phyloP scores from a whole-genome alignment of 2,113 vertebrate genomes.

The Fregetta grallaria region DNA sequence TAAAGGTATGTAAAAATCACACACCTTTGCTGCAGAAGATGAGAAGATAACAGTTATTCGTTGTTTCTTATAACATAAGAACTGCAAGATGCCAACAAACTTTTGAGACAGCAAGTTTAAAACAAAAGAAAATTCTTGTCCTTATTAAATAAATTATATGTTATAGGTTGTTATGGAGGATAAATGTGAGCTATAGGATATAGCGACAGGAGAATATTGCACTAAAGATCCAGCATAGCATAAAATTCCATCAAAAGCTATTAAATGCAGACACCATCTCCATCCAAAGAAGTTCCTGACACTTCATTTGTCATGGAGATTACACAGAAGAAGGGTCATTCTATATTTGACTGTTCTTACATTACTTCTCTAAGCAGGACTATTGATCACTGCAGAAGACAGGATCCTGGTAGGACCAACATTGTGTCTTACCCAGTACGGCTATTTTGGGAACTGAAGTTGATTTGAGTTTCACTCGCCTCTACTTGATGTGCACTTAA shows the following conservation, averaged over 20 bases:
- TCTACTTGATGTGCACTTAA: not conserved
- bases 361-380: not conserved
- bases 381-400: constrained; percentile 9
- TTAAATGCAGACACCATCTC: not conserved
- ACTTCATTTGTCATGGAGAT: not conserved
- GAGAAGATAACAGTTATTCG: not conserved
- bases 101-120: not conserved
- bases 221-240: not conserved
- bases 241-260: not conserved
- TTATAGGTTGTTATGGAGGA: not conserved
- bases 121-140: not conserved
- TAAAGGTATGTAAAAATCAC: not conserved
- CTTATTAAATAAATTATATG: not conserved
- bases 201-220: not conserved
- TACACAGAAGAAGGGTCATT: not conserved
- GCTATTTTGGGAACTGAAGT: constrained; percentile 4
- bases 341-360: constrained; percentile 3
- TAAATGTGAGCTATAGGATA: not conserved
- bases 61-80: not conserved
- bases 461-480: not conserved
- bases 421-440: not conserved
- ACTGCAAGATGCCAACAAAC: not conserved
- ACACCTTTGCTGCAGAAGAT: not conserved
- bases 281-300: not conserved
- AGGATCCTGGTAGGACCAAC: not conserved